Evolutionary conservation across 2,888 invertebrate genomes (phyloP), one percentile per base, ranked within the genome.

Genomic region (Spisula solida): DNA sequence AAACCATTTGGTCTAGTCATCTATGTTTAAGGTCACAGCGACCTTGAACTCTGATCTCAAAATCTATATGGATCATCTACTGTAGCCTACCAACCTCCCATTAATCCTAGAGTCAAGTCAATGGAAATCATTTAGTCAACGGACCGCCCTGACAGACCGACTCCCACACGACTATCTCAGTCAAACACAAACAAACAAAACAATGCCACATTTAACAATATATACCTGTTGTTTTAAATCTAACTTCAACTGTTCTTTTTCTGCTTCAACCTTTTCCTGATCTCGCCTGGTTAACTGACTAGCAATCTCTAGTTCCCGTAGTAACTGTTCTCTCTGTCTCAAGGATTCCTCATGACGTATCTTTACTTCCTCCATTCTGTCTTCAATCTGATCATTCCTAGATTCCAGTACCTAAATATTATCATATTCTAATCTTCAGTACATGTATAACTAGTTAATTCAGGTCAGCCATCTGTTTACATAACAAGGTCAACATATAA

Each of bases 251-350:
- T 91, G 92, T 60, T 94, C 93, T 83, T 93, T 94, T 14, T 92
- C 93, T 8, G 88, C 94, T 85, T 95, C 94, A 2, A 94, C 90
- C 47, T 95, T 93, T 83, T 95, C 94, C 82, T 93, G 91, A 47
- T 96, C 96, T 2, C 96, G 89, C 25, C 90, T 92, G 8, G 96
- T 96, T 92, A 96, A 91, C 90, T 96, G 96, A 88, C 95, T 95
- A 80, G 95, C 96, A 80, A 95, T 92, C 92, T 96, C 96, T 94
- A 96, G 95, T 85, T 96, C 96, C 31, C 93, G 86, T 47, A 96
- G 91, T 85, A 96, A 93, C 88, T 96, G 94, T 90, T 96, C 96
- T 5, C 96, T 93, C 51, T 95, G 94, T 87, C 94, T 90, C n/a
- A 96, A 88, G 0, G 96, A 96, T 89, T 96, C 96, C 87, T 95